A percentile compares a stretch with the other conserved stretches of the same genome.
These are phyloP conservation scores for Drosophila willistoni DNA, from an alignment of 1,140 invertebrate genomes.

Conservation along the genomic window DNA sequence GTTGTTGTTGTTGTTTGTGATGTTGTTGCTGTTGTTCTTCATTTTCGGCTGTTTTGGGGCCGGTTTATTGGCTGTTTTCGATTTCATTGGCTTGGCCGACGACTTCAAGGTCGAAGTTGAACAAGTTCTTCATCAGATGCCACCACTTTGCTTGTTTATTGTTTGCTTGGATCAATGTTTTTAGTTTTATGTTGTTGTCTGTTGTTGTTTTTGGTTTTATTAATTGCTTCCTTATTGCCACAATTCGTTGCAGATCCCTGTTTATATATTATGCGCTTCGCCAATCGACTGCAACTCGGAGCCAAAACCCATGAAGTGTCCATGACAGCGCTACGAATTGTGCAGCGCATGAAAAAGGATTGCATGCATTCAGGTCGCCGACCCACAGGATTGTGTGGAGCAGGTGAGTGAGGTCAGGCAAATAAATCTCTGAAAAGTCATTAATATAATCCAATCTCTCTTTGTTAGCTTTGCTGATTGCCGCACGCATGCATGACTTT, in stretches of 20 bases:
- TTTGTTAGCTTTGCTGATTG: constrained; percentile 93
- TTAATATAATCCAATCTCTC: not conserved
- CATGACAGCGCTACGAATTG: constrained; percentile 96
- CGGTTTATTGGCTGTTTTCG: constrained; percentile 66
- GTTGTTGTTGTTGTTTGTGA: not conserved
- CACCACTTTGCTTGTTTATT: constrained; percentile 29
- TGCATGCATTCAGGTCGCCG: constrained; percentile 97
- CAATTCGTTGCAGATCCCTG: constrained; percentile 91
- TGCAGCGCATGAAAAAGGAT: constrained; percentile 99
- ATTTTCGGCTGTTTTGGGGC: constrained; percentile 57
- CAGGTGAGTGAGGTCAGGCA: constrained; percentile 86
- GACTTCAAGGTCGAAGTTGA: constrained; percentile 62
- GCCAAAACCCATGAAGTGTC: constrained; percentile 96
- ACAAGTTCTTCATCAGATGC: constrained; percentile 68
- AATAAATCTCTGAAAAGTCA: not conserved
- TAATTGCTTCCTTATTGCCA: constrained; percentile 38
- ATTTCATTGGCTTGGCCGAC: constrained; percentile 67
- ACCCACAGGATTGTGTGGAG: constrained; percentile 98
- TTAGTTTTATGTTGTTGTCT: constrained; percentile 1
- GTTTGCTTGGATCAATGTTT: constrained; percentile 7
- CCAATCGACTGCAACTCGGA: constrained; percentile 96
- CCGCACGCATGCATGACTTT: constrained; percentile 96
- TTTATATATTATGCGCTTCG: constrained; percentile 96
- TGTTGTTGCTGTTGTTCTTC: constrained; percentile 25
- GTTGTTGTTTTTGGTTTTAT: constrained; percentile 14